These are phyloP conservation scores for Calidris pugnax DNA, from an alignment of 2,113 vertebrate species.

Conservation along the genomic window DNA sequence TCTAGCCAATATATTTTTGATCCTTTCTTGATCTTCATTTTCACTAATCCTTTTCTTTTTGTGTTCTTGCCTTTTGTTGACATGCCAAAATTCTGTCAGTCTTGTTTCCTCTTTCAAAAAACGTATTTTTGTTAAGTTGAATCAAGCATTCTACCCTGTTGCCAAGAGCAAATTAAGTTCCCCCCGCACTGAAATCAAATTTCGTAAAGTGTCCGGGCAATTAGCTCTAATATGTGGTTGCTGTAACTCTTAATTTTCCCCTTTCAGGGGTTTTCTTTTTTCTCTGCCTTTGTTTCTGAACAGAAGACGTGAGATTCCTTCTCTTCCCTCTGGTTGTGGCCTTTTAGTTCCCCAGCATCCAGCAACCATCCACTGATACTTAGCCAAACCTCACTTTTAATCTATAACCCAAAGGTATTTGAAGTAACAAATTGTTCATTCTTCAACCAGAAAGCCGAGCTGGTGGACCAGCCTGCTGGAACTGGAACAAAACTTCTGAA, in stretches of 20 bases:
- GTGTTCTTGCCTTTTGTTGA: slow-evolving; percentile 79
- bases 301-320: slow-evolving; percentile 26
- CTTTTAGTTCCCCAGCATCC: slow-evolving; percentile 25
- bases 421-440: slow-evolving; percentile 61
- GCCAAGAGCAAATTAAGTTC: slow-evolving; percentile 75
- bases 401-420: slow-evolving; percentile 53
- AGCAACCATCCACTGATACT: slow-evolving; percentile 22
- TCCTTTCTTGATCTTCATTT: slow-evolving; percentile 82
- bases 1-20: slow-evolving; percentile 77
- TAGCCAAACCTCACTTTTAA: slow-evolving; percentile 61
- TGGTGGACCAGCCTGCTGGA: slow-evolving; percentile 16
- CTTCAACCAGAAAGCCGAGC: slow-evolving; percentile 28
- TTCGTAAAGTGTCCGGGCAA: slow-evolving; percentile 50
- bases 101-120: slow-evolving; percentile 77
- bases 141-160: slow-evolving; percentile 71
- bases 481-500: slow-evolving; percentile 22
- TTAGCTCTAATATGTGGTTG: slow-evolving; percentile 53
- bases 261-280: slow-evolving; percentile 53
- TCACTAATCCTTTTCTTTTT: slow-evolving; percentile 81
- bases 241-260: slow-evolving; percentile 52
- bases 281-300: slow-evolving; percentile 44
- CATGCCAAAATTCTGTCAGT: slow-evolving; percentile 81
- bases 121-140: slow-evolving; percentile 75
- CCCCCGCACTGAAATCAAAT: slow-evolving; percentile 48
- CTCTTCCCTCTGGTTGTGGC: slow-evolving; percentile 36